These are phyloP conservation scores for Bemisia tabaci DNA, from an alignment of 1,140 invertebrate species.

Conservation along the genomic window DNA sequence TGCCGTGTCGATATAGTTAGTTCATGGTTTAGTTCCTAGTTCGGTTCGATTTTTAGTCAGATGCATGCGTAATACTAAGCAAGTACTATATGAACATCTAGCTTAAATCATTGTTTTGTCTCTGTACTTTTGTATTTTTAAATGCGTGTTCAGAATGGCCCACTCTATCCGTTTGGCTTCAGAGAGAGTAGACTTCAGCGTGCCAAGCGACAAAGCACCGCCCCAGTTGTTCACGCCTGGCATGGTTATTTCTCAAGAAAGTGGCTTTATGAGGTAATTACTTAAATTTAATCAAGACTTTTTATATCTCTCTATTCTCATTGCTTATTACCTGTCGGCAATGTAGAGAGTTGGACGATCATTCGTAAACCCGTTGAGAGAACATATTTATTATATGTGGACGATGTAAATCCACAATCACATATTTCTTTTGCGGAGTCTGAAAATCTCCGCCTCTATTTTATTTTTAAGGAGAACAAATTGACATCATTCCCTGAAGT, in stretches of 20 bases:
- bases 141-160: too few relatives aligned
- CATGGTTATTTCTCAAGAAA: conserved; percentile 64
- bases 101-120: too few relatives aligned
- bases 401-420: conserved; percentile 7
- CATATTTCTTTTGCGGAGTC: conserved; percentile 8
- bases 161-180: conserved; percentile 17
- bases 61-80: too few relatives aligned
- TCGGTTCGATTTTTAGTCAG: too few relatives aligned
- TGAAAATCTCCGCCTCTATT: too few relatives aligned
- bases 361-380: not conserved
- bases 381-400: conserved; percentile 11
- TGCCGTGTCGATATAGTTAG: too few relatives aligned
- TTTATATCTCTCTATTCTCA: conserved; percentile 9
- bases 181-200: conserved; percentile 15
- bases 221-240: conserved; percentile 70
- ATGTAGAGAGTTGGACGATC: not conserved
- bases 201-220: conserved; percentile 34
- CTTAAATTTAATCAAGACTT: too few relatives aligned
- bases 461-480: too few relatives aligned
- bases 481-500: too few relatives aligned
- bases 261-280: conserved; percentile 72
- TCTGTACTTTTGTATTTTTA: too few relatives aligned
- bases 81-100: too few relatives aligned
- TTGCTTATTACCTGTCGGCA: not conserved
- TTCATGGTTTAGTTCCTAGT: too few relatives aligned